Evolutionary conservation across 2,113 vertebrate genomes (phyloP).

Genomic region (Anarrhichthys ocellatus): DNA sequence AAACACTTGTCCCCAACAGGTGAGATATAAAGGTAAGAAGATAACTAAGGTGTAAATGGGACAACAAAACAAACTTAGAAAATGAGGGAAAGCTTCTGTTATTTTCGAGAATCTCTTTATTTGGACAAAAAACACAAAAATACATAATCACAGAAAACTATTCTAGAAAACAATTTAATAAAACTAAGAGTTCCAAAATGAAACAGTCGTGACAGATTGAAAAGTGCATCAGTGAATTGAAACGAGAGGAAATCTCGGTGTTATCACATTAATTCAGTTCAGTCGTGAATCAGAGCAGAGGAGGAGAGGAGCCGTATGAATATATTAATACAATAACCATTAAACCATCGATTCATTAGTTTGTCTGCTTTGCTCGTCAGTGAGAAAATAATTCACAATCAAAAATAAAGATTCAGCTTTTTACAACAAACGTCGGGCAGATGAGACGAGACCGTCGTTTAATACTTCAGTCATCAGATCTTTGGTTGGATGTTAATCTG

Average conservation of each 20-base stretch:
- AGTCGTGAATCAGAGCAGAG: slow-evolving; percentile 16
- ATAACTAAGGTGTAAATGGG: too few relatives aligned
- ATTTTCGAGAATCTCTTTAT: slow-evolving; percentile 71
- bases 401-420: neutral
- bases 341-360: neutral
- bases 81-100: neutral
- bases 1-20: too few relatives aligned
- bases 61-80: neutral
- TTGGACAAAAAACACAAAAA: slow-evolving; percentile 70
- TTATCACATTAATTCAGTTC: slow-evolving; percentile 26
- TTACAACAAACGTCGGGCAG: slow-evolving; percentile 4
- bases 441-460: neutral
- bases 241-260: neutral
- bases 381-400: neutral
- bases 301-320: slow-evolving; percentile 24
- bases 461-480: neutral
- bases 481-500: slow-evolving; percentile 11
- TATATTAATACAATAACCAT: neutral
- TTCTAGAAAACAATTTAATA: slow-evolving; percentile 16
- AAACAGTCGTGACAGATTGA: slow-evolving; percentile 52
- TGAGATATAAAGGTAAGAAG: too few relatives aligned
- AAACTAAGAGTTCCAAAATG: slow-evolving; percentile 53
- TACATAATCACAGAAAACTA: slow-evolving; percentile 52
- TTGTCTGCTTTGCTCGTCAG: neutral
- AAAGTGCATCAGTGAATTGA: slow-evolving; percentile 75